Evolutionary conservation across 2,888 invertebrate species (phyloP).

Genomic region (Pecten maximus): DNA sequence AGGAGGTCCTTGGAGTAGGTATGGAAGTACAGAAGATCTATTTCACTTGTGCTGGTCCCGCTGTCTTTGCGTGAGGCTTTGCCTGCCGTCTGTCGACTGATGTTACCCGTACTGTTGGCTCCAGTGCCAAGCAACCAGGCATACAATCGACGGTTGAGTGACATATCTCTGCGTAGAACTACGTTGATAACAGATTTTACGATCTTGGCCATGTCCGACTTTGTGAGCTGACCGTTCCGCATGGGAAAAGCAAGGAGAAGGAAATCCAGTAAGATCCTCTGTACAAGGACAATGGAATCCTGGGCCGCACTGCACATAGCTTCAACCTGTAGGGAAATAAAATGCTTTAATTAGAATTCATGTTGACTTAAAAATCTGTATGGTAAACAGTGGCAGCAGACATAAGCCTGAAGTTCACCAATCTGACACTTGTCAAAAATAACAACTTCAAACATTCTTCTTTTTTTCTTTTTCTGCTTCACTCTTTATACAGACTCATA

Average conservation of each 20-base stretch:
- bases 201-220: slow-evolving; percentile 87
- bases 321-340: too few relatives aligned
- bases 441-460: too few relatives aligned
- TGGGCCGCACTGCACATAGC: slow-evolving; percentile 91
- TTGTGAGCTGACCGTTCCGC: slow-evolving; percentile 88
- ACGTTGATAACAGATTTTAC: slow-evolving; percentile 88
- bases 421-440: too few relatives aligned
- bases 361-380: too few relatives aligned
- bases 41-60: slow-evolving; percentile 66
- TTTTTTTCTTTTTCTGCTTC: too few relatives aligned
- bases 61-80: slow-evolving; percentile 59
- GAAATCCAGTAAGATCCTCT: slow-evolving; percentile 92
- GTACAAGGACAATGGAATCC: slow-evolving; percentile 91
- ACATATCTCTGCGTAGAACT: slow-evolving; percentile 93
- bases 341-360: too few relatives aligned
- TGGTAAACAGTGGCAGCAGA: too few relatives aligned
- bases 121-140: slow-evolving; percentile 92
- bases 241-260: slow-evolving; percentile 92
- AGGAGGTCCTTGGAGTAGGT: slow-evolving; percentile 87
- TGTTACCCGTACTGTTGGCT: slow-evolving; percentile 57
- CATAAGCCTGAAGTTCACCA: too few relatives aligned
- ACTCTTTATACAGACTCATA: too few relatives aligned
- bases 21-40: slow-evolving; percentile 85
- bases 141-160: slow-evolving; percentile 92
- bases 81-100: slow-evolving; percentile 55